These are phyloP conservation scores for Alcedo quadribrachys DNA, from an alignment of 2,797 vertebrate genomes.

Conservation along the genomic window DNA sequence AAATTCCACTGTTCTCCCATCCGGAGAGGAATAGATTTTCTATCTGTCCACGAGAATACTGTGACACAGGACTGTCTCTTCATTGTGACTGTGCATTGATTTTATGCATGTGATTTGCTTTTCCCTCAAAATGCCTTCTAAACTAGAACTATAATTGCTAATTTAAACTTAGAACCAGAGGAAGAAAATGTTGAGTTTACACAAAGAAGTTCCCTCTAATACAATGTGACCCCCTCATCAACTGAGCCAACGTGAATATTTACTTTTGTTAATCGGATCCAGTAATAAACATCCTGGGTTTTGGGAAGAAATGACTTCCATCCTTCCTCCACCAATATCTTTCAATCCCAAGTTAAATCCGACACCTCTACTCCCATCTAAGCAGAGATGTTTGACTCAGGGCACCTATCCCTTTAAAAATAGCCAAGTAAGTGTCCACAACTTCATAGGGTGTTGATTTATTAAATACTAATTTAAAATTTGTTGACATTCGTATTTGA, in stretches of 20 bases:
- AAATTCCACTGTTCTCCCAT: neutral
- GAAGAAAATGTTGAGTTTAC: neutral
- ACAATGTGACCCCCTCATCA: neutral
- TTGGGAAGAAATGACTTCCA: neutral
- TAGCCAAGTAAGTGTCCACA: neutral
- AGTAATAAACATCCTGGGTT: neutral
- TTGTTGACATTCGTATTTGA: neutral
- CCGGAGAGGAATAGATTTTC: neutral
- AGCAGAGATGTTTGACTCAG: neutral
- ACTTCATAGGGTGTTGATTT: neutral
- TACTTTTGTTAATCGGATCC: neutral
- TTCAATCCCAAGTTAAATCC: neutral
- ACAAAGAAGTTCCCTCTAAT: neutral
- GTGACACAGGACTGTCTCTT: neutral
- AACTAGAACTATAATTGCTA: neutral
- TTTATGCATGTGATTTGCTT: neutral
- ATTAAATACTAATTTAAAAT: neutral
- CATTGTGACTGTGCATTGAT: neutral
- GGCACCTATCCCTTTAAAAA: neutral
- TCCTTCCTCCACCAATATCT: neutral
- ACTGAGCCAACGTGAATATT: neutral
- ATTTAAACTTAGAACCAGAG: neutral
- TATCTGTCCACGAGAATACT: neutral
- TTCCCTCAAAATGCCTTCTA: neutral
- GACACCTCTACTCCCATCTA: neutral